These are phyloP conservation scores for Crossocerus cetratus DNA, from an alignment of 2,888 invertebrate genomes.

Conservation along the genomic window DNA sequence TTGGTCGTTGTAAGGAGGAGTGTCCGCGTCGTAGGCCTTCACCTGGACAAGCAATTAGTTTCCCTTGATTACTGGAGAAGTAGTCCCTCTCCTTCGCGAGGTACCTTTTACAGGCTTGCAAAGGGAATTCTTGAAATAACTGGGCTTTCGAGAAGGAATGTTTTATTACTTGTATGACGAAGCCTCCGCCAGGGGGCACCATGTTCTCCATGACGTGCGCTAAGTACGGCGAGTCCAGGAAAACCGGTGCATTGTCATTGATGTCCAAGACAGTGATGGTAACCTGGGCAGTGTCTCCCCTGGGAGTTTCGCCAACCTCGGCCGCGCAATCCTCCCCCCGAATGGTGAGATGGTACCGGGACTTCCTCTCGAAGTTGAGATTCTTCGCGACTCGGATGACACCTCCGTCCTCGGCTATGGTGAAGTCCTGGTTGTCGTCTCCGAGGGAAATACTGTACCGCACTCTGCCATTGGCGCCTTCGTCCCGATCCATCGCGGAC, in stretches of 20 bases:
- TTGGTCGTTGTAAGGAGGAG: constrained; percentile 92
- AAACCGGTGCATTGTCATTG: constrained; percentile 95
- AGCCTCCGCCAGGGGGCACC: constrained; percentile 85
- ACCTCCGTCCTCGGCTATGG: constrained; percentile 94
- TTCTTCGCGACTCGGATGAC: constrained; percentile 94
- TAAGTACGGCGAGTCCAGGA: constrained; percentile 95
- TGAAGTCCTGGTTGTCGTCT: constrained; percentile 93
- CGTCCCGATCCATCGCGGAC: constrained; percentile 92
- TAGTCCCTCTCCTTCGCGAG: too few species aligned
- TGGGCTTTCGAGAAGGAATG: neutral
- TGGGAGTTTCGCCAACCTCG: constrained; percentile 79
- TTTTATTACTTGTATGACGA: constrained; percentile 78
- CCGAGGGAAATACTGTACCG: constrained; percentile 93
- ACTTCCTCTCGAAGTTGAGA: constrained; percentile 94
- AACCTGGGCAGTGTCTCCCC: constrained; percentile 88
- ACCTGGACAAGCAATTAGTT: constrained; percentile 78
- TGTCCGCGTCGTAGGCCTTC: constrained; percentile 93
- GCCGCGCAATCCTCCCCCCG: constrained; percentile 93
- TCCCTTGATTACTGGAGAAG: neutral
- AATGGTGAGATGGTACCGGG: constrained; percentile 89
- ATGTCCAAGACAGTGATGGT: constrained; percentile 92
- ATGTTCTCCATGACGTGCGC: constrained; percentile 96
- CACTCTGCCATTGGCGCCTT: constrained; percentile 93
- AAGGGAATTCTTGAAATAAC: too few species aligned
- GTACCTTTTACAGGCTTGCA: too few species aligned